A percentile compares a stretch with the other conserved stretches of the same genome.
phyloP scores from a whole-genome alignment of 2,797 vertebrate species.

The Loris lydekkerianus region DNA sequence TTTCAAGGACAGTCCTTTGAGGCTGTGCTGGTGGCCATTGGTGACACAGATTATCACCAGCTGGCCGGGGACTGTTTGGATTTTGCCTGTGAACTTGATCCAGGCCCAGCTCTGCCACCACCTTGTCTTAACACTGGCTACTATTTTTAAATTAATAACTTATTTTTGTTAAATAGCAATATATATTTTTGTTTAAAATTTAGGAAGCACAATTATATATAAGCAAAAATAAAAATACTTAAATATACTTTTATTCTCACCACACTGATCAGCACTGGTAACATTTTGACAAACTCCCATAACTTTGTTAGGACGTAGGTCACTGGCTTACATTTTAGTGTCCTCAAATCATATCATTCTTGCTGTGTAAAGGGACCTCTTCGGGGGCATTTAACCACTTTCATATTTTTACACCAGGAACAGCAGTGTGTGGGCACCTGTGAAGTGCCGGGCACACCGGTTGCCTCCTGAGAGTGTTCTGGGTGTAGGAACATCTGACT shows the following conservation, averaged over 20 bases:
- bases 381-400: too few species aligned
- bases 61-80: fast-evolving
- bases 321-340: fast-evolving
- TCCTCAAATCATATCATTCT: fast-evolving
- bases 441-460: fast-evolving
- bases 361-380: fast-evolving
- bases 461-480: too few species aligned
- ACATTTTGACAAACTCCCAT: fast-evolving
- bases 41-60: fast-evolving
- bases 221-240: background rate
- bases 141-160: background rate
- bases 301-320: fast-evolving
- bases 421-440: fast-evolving
- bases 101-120: background rate
- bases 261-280: background rate
- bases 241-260: background rate
- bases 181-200: background rate
- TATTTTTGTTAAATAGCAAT: background rate
- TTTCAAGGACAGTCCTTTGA: background rate
- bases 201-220: background rate
- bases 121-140: background rate
- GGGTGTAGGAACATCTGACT: background rate
- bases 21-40: fast-evolving
- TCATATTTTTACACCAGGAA: fast-evolving
- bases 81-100: fast-evolving